Evolutionary conservation across 2,113 vertebrate genomes (phyloP), one percentile per base, ranked within the genome.

Genomic region (Nibea coibor): DNA sequence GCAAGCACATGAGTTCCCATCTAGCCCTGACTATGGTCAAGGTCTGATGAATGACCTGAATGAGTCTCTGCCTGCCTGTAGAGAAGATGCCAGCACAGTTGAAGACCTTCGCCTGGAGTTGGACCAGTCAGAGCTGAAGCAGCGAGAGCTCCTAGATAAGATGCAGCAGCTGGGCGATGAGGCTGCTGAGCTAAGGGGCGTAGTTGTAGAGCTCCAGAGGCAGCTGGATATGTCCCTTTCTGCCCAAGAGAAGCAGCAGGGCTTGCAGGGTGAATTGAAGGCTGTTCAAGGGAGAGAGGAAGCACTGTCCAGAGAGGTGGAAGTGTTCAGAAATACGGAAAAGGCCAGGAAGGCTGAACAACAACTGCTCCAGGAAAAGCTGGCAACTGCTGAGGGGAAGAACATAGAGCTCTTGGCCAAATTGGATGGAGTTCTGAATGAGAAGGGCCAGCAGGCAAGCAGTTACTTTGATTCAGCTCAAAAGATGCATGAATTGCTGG

Each of bases 61-160:
- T 10, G 91, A 93, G 75, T 94, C 84, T 56, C 85, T 89, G 45
- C 87, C 93, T 12, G 17, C 76, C 70, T 92, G 93, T 66, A 79
- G 75, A 4, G 91, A 94, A 72, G 91, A 94, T 24, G 57, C 92
- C 66, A 93, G 95, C 62, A 87, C 95, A n/a, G 94, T 96, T 0
- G 97, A 98, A 10, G 96, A 97, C 72, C 96, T 98, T 91, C 97
- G 96, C 10, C 88, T 97, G 42, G 97, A 98, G 83, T 94, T 99
- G 79, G 98, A 99, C 87, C 97, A 96, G 84, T 95, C 96, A 28
- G 97, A 99, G 81, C 84, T 98, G 39, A 96, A 94, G 79, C 96
- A 97, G 87, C 94, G 92, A 74, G 94, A 96, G 50, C 95, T 96
- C n/a, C 70, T 94, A 2, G 79, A 94, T 69, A 95, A 88, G 31